Conservation (phyloP, 1,140 invertebrate species). For the Epicauta chinensis region DNA sequence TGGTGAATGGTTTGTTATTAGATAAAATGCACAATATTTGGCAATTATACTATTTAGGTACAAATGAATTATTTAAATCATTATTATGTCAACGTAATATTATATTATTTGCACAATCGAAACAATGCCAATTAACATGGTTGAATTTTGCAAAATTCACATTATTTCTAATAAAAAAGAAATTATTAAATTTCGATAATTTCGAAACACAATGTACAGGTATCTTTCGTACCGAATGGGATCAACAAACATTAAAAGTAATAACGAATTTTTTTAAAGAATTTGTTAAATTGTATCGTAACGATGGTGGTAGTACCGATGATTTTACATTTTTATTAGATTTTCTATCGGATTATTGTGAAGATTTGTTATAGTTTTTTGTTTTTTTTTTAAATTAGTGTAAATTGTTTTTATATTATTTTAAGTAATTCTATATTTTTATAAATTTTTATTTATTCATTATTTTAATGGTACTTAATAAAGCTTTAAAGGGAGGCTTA, state of each 20-base stretch:
- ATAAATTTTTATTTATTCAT: no score
- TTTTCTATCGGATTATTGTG: conserved; percentile 37
- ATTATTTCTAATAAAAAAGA: conserved; percentile 17
- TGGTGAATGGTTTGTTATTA: neutral
- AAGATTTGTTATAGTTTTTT: no score
- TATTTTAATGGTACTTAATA: no score
- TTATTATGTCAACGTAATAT: conserved; percentile 30
- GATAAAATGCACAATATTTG: conserved; percentile 18
- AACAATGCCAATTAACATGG: conserved; percentile 16
- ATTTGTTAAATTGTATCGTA: conserved; percentile 13
- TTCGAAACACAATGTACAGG: conserved; percentile 35
- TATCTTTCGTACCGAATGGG: conserved; percentile 32
- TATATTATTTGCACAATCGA: conserved; percentile 17
- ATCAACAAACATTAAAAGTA: conserved; percentile 20
- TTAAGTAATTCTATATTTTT: no score
- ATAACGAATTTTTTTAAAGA: conserved; percentile 23
- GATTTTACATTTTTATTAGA: conserved; percentile 30
- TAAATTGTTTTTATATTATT: no score
- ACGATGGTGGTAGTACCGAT: conserved; percentile 5
- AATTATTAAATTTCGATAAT: conserved; percentile 24
- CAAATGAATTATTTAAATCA: conserved; percentile 25
- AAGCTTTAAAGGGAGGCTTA: no score
- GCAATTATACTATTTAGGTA: conserved; percentile 10
- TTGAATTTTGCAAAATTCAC: conserved; percentile 23
- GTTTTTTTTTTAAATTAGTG: no score